Evolutionary conservation across 2,113 vertebrate genomes (phyloP).

Genomic region (Serilophus lunatus): DNA sequence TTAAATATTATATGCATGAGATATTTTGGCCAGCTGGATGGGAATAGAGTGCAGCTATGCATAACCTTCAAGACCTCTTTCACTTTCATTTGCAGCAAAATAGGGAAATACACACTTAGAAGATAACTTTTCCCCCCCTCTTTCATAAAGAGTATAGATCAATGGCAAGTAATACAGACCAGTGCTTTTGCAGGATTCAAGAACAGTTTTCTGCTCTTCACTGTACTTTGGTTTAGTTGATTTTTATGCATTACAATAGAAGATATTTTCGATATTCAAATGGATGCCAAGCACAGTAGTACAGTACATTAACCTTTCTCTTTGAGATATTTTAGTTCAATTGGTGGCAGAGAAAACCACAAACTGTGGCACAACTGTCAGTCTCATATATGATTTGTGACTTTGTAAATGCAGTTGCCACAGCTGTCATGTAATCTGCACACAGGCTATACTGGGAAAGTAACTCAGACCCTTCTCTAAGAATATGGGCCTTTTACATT

Average conservation of each 20-base stretch:
- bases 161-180: neutral
- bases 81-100: neutral
- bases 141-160: neutral
- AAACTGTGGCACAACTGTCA: constrained; percentile 60
- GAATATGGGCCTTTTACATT: constrained; percentile 15
- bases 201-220: constrained; percentile 3
- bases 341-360: constrained; percentile 59
- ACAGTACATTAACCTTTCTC: constrained; percentile 61
- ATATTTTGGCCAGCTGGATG: neutral
- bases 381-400: constrained; percentile 51
- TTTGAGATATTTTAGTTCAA: constrained; percentile 62
- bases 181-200: neutral
- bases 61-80: neutral
- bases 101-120: neutral
- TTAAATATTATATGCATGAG: neutral
- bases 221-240: constrained; percentile 4
- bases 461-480: constrained; percentile 33
- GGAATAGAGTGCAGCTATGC: neutral
- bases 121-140: neutral
- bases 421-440: constrained; percentile 46
- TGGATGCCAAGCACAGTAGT: constrained; percentile 46
- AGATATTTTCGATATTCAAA: constrained; percentile 54
- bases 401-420: constrained; percentile 37
- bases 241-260: constrained; percentile 43
- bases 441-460: neutral